phyloP scores from a whole-genome alignment of 2,888 invertebrate species.

The Hyalella azteca region DNA sequence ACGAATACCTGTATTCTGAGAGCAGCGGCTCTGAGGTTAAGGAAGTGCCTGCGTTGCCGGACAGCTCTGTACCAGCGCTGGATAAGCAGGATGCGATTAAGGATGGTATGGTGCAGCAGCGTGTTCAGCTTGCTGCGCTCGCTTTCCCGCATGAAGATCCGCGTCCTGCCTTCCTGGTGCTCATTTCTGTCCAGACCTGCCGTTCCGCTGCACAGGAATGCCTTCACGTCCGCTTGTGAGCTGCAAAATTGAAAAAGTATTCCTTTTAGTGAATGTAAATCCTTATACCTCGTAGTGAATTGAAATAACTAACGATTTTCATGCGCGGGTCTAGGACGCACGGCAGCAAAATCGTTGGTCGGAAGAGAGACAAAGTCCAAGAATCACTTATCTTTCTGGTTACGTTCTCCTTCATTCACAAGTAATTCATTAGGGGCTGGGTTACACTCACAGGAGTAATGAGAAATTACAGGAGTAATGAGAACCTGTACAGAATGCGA shows the following conservation, averaged over 20 bases:
- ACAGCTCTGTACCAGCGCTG: conserved; percentile 89
- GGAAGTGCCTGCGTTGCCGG: conserved; percentile 78
- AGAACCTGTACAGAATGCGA: no score
- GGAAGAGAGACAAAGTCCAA: no score
- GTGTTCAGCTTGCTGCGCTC: conserved; percentile 92
- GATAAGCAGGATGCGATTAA: conserved; percentile 88
- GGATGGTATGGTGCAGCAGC: conserved; percentile 89
- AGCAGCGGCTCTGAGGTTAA: conserved; percentile 75
- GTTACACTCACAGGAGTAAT: no score
- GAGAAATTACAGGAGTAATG: no score
- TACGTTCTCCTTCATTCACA: no score
- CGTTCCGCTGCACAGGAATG: conserved; percentile 77
- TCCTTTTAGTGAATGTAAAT: no score
- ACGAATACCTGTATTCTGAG: conserved; percentile 75
- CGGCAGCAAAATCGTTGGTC: background rate
- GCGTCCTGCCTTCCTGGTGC: conserved; percentile 86
- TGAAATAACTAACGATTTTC: background rate
- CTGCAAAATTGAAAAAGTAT: conserved; percentile 65
- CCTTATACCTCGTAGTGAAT: background rate
- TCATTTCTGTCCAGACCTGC: conserved; percentile 82
- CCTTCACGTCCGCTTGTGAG: conserved; percentile 82
- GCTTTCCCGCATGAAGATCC: conserved; percentile 91
- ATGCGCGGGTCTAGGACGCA: background rate
- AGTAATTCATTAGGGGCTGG: no score
- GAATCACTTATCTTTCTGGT: no score